These are phyloP conservation scores for Halotydeus destructor DNA, from an alignment of 1,140 invertebrate species.

Conservation along the genomic window DNA sequence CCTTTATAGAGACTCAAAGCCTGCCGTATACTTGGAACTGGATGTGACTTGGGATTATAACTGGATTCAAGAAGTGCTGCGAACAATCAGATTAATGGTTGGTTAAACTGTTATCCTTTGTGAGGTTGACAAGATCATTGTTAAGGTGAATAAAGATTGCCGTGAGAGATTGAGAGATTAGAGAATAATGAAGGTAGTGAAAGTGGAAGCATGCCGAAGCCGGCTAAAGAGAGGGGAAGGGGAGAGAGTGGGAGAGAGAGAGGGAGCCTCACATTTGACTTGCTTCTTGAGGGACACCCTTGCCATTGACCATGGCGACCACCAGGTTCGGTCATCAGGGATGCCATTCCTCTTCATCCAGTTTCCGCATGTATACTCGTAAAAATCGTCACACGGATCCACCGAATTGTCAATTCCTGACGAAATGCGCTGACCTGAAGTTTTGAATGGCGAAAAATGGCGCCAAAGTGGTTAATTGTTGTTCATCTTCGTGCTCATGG, in stretches of 20 bases:
- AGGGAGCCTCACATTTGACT: neutral
- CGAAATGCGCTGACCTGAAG: neutral
- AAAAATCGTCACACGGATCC: conserved; percentile 35
- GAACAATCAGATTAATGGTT: no score
- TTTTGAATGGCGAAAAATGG: no score
- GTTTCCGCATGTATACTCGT: conserved; percentile 32
- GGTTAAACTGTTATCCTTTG: neutral
- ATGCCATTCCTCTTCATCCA: conserved; percentile 20
- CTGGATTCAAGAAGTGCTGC: neutral
- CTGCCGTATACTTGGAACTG: neutral
- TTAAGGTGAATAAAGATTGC: neutral
- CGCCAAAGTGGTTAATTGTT: no score
- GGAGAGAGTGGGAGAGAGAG: neutral
- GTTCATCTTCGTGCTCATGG: no score
- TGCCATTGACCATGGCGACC: neutral
- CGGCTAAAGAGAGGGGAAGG: neutral
- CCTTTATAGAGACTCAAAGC: neutral
- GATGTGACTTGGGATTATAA: neutral
- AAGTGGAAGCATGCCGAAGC: neutral
- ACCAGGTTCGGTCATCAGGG: conserved; percentile 1
- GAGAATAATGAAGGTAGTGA: neutral
- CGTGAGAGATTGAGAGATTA: neutral
- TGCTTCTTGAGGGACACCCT: neutral
- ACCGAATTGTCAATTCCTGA: conserved; percentile 15
- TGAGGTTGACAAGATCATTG: neutral